Base-by-base conservation (phyloP, 2,797 vertebrate species). In the Sylvilagus floridanus region DNA sequence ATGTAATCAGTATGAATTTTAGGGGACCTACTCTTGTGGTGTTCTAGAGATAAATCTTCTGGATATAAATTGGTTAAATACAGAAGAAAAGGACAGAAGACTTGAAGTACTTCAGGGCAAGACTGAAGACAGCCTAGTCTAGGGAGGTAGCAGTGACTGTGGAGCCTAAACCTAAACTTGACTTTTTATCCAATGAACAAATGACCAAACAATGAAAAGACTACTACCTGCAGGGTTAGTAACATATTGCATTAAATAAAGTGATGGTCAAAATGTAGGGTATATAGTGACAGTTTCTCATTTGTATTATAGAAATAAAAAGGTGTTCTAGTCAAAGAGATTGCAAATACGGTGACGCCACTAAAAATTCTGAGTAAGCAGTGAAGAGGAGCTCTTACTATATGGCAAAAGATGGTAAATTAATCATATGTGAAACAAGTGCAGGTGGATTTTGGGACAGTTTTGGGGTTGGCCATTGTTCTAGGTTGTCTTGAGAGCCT, bases 11-110 rank as follows among this genome's bases (percentile, higher is more conserved):
- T 86, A 28, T 63, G 65, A 14, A 1, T 78, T 91, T 85, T 93
- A 83, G 84, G 91, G n/a, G 6, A 91, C 14, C 71, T 35, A 21
- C 10, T 73, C 19, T 57, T 22, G 12, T 50, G 9, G 26, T 78
- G 76, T 91, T 94, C 94, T 65, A 76, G 42, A 85, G 16, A 4
- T 66, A 68, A 42, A 7, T 91, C 21, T 90, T 77, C 13, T 69
- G 32, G 62, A 81, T 68, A 73, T 82, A 26, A 87, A 71, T 32
- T 69, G 35, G 79, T 88, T 88, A 60, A 69, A 22, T 4, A 54
- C 32, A 73, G 21, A 54, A 81, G 47, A 50, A 28, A 60, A 96
- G 62, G 35, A 16, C 28, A 62, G 75, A 77, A 66, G 8, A 68
- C 6, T 76, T 76, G 62, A 75, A 63, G 13, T 82, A 52, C 47